These are phyloP conservation scores for Onychorhynchus coronatus DNA, from an alignment of 2,113 vertebrate genomes.

Conservation along the genomic window DNA sequence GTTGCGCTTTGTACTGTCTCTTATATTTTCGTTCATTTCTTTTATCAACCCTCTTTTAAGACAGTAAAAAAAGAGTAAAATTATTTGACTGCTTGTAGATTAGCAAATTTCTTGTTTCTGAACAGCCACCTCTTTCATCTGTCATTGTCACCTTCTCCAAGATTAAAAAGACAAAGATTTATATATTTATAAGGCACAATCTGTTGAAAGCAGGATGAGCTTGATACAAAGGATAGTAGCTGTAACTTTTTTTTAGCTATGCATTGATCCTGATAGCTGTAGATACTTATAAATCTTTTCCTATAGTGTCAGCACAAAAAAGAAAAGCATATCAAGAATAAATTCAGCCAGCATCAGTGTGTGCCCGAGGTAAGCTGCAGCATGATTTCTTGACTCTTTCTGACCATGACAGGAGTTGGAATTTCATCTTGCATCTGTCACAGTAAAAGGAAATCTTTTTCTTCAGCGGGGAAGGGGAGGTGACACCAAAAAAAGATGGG, in stretches of 20 bases:
- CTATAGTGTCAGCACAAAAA: neutral
- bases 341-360: neutral
- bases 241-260: neutral
- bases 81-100: neutral
- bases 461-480: neutral
- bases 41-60: neutral
- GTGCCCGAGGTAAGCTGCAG: neutral
- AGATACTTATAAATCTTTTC: constrained; percentile 53
- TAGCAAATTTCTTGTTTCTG: neutral
- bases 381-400: neutral
- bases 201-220: constrained; percentile 25
- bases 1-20: neutral
- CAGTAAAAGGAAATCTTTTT: neutral
- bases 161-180: neutral
- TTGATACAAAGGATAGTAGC: constrained; percentile 35
- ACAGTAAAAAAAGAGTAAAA: neutral
- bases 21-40: neutral
- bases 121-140: neutral
- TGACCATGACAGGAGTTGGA: neutral
- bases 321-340: neutral
- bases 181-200: neutral
- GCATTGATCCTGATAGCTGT: constrained; percentile 57
- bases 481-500: neutral
- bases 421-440: neutral
- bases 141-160: neutral